Percentiles rank a stretch among this genome's conserved stretches.
phyloP scores from a whole-genome alignment of 1,140 invertebrate species.

The Caenorhabditis brenneri region DNA sequence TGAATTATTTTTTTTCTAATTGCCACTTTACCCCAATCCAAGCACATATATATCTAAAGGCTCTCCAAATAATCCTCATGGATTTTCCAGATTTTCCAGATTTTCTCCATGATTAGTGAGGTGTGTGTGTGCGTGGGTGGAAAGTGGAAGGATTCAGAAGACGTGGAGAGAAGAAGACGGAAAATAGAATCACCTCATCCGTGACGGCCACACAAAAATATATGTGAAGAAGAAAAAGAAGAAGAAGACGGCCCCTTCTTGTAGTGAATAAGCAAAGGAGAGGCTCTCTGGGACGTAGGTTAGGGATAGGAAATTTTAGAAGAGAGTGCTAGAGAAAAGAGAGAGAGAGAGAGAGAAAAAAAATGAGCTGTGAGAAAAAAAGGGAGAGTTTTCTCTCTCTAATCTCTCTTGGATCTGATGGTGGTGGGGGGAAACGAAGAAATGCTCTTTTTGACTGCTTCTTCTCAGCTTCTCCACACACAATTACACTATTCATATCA shows the following conservation, averaged over 20 bases:
- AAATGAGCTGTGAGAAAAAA: slow-evolving; percentile 4
- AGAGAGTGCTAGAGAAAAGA: background rate
- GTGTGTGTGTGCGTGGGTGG: too few species aligned
- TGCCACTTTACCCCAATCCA: too few species aligned
- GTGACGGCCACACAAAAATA: background rate
- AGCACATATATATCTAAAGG: too few species aligned
- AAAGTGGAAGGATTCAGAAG: background rate
- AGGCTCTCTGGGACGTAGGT: background rate
- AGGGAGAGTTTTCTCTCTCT: background rate
- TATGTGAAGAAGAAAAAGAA: background rate
- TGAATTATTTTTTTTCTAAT: too few species aligned
- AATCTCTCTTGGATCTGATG: slow-evolving; percentile 40
- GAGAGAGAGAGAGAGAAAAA: background rate
- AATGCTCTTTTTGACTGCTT: background rate
- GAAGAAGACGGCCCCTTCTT: too few species aligned
- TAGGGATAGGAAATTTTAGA: background rate
- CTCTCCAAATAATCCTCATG: too few species aligned
- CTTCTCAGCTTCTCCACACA: slow-evolving; percentile 10
- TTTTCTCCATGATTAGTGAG: too few species aligned
- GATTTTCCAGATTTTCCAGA: too few species aligned
- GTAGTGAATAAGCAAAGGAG: background rate
- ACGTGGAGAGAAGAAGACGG: background rate
- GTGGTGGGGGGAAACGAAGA: background rate
- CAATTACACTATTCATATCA: slow-evolving; percentile 43
- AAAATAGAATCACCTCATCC: slow-evolving; percentile 8